Base-by-base conservation (phyloP, 2,888 invertebrate species). In the Ptychoptera contaminata region DNA sequence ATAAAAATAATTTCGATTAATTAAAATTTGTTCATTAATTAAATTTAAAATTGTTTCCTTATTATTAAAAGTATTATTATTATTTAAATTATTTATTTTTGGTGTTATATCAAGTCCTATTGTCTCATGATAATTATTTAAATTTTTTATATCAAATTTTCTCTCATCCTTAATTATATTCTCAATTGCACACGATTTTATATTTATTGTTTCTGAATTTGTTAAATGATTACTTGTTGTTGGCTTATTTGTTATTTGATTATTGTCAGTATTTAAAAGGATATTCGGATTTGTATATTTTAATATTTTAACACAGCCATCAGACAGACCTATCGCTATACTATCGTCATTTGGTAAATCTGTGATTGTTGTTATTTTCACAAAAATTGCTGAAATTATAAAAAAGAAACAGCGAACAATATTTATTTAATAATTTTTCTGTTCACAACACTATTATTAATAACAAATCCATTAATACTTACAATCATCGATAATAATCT, bases 121-220 rank as follows among this genome's bases (percentile, higher is more conserved):
- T n/a, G n/a, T n/a, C n/a, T n/a, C 23, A 23, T 23, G 4, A 23
- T 23, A 7, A 5, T 23, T 7, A 30, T 48, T 47, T 4, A 47
- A 40, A 44, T 48, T 40, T 34, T 47, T 47, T 6, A 46, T 23
- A 10, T 5, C 23, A 2, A 55, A 51, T 29, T 54, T 55, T 10
- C 63, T 54, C 42, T 64, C 63, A 43, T 58, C 62, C 9, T 59
- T 55, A 40, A 65, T 59, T 8, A 66, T 61, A 46, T 65, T 66
- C 49, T 65, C 66, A 47, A 65, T 64, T 37, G 63, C 60, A 50
- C 65, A 66, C 1, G 65, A 64, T 53, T 65, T 65, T 14, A 60
- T 61, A 5, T 55, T 56, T 12, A 58, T 55, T 4, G 50, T 31
- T 36, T 54, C 53, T 12, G 49, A 38, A 29, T 40, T 47, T 2